Percentiles rank a stretch among this genome's conserved stretches.
Conservation (phyloP, 2,113 vertebrate genomes). For the Callithrix jacchus region DNA sequence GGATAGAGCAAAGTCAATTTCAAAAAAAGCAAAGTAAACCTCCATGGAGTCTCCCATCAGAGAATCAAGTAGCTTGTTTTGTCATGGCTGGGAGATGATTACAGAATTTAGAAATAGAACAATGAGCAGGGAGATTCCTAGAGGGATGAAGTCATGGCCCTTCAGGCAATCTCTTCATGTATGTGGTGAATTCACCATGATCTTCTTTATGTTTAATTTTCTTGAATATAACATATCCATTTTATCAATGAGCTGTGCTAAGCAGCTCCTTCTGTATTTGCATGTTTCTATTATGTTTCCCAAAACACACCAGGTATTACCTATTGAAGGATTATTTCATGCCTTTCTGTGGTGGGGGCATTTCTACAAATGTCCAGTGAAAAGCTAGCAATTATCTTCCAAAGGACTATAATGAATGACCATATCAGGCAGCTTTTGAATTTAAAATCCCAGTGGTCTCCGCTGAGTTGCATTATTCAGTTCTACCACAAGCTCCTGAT, state of each 20-base stretch:
- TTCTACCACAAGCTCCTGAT: conserved; percentile 18
- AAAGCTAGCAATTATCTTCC: conserved; percentile 45
- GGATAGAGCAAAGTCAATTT: not conserved
- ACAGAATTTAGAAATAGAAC: not conserved
- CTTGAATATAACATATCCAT: not conserved
- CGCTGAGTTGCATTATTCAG: conserved; percentile 19
- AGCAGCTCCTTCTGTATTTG: not conserved
- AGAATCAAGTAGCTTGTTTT: not conserved
- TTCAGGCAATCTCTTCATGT: not conserved
- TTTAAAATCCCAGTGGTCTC: conserved; percentile 34
- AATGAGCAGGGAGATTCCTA: not conserved
- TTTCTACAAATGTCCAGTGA: conserved; percentile 41
- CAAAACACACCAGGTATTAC: not conserved
- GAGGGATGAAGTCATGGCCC: not conserved
- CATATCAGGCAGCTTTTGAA: not conserved
- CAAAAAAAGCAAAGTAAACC: not conserved
- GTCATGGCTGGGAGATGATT: not conserved
- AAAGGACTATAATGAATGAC: conserved; percentile 24
- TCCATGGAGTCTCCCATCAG: not conserved
- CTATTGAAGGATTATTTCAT: not conserved
- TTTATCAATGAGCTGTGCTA: not conserved
- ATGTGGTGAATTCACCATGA: not conserved
- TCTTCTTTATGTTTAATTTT: not conserved
- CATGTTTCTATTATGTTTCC: not conserved
- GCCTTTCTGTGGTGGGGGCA: not conserved